Evolutionary conservation across 2,888 invertebrate genomes (phyloP).

Genomic region (Thysanoteuthis rhombus): DNA sequence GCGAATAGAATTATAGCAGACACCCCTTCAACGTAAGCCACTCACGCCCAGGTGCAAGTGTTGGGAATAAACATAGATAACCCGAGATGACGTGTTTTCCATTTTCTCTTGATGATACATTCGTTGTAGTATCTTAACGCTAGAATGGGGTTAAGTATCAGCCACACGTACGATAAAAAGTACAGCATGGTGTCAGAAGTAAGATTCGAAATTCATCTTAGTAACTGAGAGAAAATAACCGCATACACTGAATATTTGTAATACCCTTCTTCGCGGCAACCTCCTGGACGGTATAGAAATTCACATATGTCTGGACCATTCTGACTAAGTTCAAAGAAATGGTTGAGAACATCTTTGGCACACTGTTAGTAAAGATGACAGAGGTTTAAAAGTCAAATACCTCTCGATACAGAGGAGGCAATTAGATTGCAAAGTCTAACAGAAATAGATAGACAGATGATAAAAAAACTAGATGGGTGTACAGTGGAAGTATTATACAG

Average conservation of each 20-base stretch:
- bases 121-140: not conserved
- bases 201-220: not conserved
- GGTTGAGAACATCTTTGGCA: not conserved
- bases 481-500: too few species aligned
- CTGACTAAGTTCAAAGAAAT: not conserved
- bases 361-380: not conserved
- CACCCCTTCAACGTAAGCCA: too few species aligned
- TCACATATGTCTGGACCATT: not conserved
- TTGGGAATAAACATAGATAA: not conserved
- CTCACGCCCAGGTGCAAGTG: not conserved
- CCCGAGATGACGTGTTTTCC: not conserved
- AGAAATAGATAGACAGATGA: not conserved
- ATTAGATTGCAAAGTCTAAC: not conserved
- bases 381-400: not conserved
- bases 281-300: not conserved
- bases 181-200: not conserved
- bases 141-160: not conserved
- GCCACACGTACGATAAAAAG: not conserved
- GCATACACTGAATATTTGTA: not conserved
- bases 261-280: not conserved
- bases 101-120: not conserved
- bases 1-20: too few species aligned
- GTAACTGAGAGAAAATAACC: not conserved
- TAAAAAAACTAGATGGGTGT: not conserved
- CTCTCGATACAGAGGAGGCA: not conserved